Evolutionary conservation across 2,888 invertebrate species (phyloP), one percentile per base, ranked within the genome.

Genomic region (Caenorhabditis sp.): DNA sequence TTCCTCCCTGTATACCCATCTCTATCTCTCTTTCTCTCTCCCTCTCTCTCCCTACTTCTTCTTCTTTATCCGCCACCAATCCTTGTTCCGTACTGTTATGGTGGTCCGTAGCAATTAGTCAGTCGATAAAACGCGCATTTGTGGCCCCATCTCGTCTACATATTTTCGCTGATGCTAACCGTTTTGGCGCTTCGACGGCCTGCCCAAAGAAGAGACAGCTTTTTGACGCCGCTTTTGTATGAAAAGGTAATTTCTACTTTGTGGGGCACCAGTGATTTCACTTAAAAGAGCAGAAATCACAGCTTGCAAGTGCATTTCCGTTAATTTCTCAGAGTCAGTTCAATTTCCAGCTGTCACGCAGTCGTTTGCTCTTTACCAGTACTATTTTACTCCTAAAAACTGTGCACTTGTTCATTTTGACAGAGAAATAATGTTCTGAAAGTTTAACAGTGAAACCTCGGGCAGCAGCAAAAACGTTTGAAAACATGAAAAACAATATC

Each of bases 71-170:
- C 55, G 32, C 37, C 22, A 8, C 27, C 43, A 26, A 43, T 30
- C 35, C 45, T 43, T 35, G 9, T 15, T 20, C 24, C 32, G 11
- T 8, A 20, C 17, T 30, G 15, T n/a, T n/a, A n/a, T n/a, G 22
- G 59, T 68, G 68, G 68, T 68, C 68, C 68, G 22, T 59, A 52
- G 17, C 68, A 68, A 68, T 68, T 68, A 68, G 68, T 52, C 22
- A 5, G 26, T 37, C 26, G 26, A n/a, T 41, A 20, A 11, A 24
- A 7, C 24, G 24, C 43, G 26, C 20, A 20, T 8, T 26, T n/a
- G 39, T 48, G 27, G 53, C 35, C 45, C 41, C 26, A 32, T 30
- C 24, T 13, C 39, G 9, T 30, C 8, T 37, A 7, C 30, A 6
- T 37, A 13, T 9, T 9, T 24, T 4, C 17, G 15, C 56, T 39